Evolutionary conservation across 1,140 invertebrate species (phyloP).

Genomic region (Homalodisca vitripennis): DNA sequence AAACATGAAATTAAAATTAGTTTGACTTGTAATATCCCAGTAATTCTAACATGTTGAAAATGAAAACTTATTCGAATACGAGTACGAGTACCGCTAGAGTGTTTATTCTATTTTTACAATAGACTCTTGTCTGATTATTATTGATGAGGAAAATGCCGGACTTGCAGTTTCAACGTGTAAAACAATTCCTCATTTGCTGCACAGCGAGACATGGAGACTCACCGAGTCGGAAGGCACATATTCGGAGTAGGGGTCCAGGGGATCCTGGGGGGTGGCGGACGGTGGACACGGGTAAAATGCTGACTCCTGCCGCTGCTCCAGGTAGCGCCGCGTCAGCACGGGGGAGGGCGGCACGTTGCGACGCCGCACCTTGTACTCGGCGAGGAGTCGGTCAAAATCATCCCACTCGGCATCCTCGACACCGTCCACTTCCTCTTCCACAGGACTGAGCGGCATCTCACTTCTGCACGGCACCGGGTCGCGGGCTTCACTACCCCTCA

Average conservation of each 20-base stretch:
- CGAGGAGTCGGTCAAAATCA: constrained; percentile 41
- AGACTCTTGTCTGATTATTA: too few relatives aligned
- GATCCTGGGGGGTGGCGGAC: constrained; percentile 42
- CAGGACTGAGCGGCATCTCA: constrained; percentile 18
- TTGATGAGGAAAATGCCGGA: too few relatives aligned
- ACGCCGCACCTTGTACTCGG: constrained; percentile 39
- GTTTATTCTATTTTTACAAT: too few relatives aligned
- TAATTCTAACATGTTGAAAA: too few relatives aligned
- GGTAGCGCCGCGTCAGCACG: constrained; percentile 8
- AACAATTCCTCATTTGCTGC: constrained; percentile 41
- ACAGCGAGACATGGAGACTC: too few relatives aligned
- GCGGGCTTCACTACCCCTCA: too few relatives aligned
- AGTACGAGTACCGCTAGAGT: too few relatives aligned
- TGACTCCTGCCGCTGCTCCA: constrained; percentile 26
- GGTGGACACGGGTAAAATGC: constrained; percentile 67
- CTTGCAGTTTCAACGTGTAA: too few relatives aligned
- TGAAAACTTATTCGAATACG: too few relatives aligned
- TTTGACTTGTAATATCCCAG: too few relatives aligned
- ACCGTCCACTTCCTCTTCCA: constrained; percentile 25
- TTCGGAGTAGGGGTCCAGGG: constrained; percentile 19
- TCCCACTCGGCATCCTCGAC: constrained; percentile 38
- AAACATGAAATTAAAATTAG: too few relatives aligned
- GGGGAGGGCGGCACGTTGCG: constrained; percentile 28
- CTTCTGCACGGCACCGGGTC: not conserved
- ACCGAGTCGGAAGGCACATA: constrained; percentile 39